A percentile compares a stretch with the other conserved stretches of the same genome.
phyloP scores from a whole-genome alignment of 2,113 vertebrate genomes.

The Melanostigma gelatinosum region DNA sequence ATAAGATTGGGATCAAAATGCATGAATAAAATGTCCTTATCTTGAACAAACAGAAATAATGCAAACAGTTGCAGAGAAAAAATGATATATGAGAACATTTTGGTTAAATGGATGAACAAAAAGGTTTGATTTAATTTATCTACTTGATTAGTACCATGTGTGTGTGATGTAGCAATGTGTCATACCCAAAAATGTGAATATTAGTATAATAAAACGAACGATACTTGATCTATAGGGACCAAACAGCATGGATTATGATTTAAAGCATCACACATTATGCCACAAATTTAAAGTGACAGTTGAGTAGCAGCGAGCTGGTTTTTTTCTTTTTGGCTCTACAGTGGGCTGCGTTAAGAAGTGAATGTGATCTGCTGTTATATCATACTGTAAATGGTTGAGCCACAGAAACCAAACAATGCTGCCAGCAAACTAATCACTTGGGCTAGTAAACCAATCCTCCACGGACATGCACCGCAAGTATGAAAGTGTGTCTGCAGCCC shows the following conservation, averaged over 20 bases:
- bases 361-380: slow-evolving; percentile 75
- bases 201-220: neutral
- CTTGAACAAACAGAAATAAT: neutral
- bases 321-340: slow-evolving; percentile 35
- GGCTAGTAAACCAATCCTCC: slow-evolving; percentile 82
- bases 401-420: slow-evolving; percentile 80
- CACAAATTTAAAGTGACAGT: slow-evolving; percentile 48
- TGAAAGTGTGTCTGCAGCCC: slow-evolving; percentile 82
- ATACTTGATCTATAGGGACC: slow-evolving; percentile 10
- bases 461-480: slow-evolving; percentile 80
- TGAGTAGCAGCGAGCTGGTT: slow-evolving; percentile 27
- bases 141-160: slow-evolving; percentile 2
- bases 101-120: neutral
- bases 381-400: slow-evolving; percentile 78
- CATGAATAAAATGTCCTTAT: slow-evolving; percentile 48
- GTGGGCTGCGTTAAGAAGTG: slow-evolving; percentile 52
- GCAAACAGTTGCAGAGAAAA: neutral
- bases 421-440: slow-evolving; percentile 80
- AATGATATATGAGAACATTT: neutral
- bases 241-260: slow-evolving; percentile 30
- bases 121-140: neutral
- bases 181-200: neutral
- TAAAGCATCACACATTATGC: neutral
- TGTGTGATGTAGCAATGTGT: slow-evolving; percentile 12
- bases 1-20: slow-evolving; percentile 44